phyloP scores from a whole-genome alignment of 2,797 vertebrate species.

The Etheostoma perlongum region DNA sequence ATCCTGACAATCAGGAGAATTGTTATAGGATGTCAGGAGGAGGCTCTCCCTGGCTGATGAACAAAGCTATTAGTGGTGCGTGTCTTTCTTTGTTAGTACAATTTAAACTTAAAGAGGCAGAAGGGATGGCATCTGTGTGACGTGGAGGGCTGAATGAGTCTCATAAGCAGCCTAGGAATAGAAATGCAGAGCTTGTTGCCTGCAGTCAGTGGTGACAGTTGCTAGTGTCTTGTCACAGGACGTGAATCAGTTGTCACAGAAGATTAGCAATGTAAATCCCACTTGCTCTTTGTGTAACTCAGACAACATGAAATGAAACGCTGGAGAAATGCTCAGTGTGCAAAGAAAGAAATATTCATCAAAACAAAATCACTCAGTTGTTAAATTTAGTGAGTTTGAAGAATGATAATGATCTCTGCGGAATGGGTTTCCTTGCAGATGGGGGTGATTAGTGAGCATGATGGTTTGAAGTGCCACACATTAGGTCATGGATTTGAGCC shows the following conservation, averaged over 20 bases:
- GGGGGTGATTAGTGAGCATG: background rate
- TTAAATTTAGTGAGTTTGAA: conserved; percentile 3
- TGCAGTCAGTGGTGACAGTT: conserved; percentile 37
- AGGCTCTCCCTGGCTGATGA: conserved; percentile 50
- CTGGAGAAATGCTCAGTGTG: background rate
- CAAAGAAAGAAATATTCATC: background rate
- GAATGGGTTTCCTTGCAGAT: background rate
- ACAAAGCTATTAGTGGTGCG: conserved; percentile 69
- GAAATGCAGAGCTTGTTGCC: conserved; percentile 12
- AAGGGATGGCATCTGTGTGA: background rate
- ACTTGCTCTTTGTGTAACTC: conserved; percentile 9
- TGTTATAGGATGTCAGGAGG: conserved; percentile 70
- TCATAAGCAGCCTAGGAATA: conserved; percentile 28
- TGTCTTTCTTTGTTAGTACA: conserved; percentile 47
- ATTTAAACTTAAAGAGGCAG: conserved; percentile 49
- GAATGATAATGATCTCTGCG: background rate
- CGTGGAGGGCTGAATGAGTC: conserved; percentile 21
- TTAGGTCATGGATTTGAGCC: conserved; percentile 24
- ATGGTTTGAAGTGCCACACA: background rate
- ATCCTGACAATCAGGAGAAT: conserved; percentile 46
- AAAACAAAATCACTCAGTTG: background rate
- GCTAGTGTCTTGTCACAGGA: conserved; percentile 52
- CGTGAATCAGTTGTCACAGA: conserved; percentile 59
- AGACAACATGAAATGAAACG: background rate
- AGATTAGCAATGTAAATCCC: conserved; percentile 38